A percentile compares a stretch with the other conserved stretches of the same genome.
These are phyloP conservation scores for Pherbina coryleti DNA, from an alignment of 2,888 invertebrate genomes.

Conservation along the genomic window DNA sequence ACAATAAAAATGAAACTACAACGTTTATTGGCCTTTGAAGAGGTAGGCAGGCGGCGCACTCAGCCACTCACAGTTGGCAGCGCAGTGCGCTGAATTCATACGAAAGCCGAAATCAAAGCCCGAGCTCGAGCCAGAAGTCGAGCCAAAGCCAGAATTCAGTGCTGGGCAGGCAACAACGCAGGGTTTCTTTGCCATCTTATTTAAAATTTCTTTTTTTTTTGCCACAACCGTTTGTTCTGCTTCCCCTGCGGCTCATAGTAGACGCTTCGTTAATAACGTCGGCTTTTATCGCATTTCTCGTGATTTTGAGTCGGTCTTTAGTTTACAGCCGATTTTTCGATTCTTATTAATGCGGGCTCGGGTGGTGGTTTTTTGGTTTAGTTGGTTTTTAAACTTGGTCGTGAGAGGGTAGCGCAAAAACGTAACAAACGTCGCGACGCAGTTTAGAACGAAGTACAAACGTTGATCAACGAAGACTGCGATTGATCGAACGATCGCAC, in stretches of 20 bases:
- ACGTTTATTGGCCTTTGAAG: conserved; percentile 23
- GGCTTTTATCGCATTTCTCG: conserved; percentile 19
- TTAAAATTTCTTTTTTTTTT: conserved; percentile 10
- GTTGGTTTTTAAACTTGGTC: conserved; percentile 68
- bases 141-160: conserved; percentile 6
- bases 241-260: conserved; percentile 1
- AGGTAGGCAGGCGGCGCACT: not conserved
- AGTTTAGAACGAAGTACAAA: not conserved
- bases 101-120: conserved; percentile 26
- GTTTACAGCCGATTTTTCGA: conserved; percentile 33
- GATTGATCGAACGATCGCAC: not conserved
- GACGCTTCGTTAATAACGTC: not conserved
- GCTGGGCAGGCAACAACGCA: conserved; percentile 17
- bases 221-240: conserved; percentile 30
- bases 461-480: no score
- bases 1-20: not conserved
- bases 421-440: not conserved
- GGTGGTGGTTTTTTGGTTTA: conserved; percentile 64
- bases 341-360: conserved; percentile 50
- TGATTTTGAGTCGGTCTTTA: conserved; percentile 25
- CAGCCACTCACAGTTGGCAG: conserved; percentile 4
- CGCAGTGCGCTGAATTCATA: not conserved
- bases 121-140: conserved; percentile 34
- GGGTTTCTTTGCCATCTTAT: conserved; percentile 34
- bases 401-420: conserved; percentile 65